Evolutionary conservation across 1,140 invertebrate genomes (phyloP).

Genomic region (Eciton burchellii): DNA sequence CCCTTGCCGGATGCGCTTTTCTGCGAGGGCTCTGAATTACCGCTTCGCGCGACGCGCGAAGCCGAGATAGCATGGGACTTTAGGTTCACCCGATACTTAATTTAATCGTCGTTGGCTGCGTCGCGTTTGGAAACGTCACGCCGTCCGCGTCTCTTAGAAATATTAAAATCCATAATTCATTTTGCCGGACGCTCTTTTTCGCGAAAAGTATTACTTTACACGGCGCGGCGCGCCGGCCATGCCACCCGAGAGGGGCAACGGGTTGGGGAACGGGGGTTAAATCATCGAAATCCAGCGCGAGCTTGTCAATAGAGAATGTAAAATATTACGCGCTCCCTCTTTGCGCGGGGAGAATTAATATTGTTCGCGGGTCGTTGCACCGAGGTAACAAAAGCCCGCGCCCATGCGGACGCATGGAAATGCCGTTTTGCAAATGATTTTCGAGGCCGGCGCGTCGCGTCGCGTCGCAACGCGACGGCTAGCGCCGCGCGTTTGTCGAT

Average conservation of each 20-base stretch:
- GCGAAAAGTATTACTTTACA: conserved; percentile 10
- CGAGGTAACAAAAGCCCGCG: conserved; percentile 48
- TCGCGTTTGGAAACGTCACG: background rate
- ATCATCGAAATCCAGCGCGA: conserved; percentile 58
- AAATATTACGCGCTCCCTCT: conserved; percentile 62
- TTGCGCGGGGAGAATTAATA: conserved; percentile 65
- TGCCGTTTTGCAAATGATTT: conserved; percentile 49
- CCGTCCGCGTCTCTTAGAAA: background rate
- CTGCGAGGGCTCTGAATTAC: background rate
- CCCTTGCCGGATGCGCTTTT: background rate
- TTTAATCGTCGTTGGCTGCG: no score
- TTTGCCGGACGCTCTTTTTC: conserved; percentile 12
- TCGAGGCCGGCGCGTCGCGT: conserved; percentile 17
- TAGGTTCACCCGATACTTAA: no score
- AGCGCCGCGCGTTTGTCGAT: background rate
- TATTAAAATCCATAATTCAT: conserved; percentile 22
- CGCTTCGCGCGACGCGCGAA: no score
- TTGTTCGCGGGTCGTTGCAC: conserved; percentile 49
- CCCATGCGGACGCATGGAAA: conserved; percentile 21
- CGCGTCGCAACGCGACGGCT: background rate
- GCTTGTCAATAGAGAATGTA: conserved; percentile 64
- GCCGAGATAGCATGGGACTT: no score
- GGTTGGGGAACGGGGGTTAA: conserved; percentile 50
- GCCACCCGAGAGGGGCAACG: no score
- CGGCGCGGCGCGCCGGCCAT: background rate